phyloP scores from a whole-genome alignment of 1,140 invertebrate species.

The Anoplophora glabripennis region DNA sequence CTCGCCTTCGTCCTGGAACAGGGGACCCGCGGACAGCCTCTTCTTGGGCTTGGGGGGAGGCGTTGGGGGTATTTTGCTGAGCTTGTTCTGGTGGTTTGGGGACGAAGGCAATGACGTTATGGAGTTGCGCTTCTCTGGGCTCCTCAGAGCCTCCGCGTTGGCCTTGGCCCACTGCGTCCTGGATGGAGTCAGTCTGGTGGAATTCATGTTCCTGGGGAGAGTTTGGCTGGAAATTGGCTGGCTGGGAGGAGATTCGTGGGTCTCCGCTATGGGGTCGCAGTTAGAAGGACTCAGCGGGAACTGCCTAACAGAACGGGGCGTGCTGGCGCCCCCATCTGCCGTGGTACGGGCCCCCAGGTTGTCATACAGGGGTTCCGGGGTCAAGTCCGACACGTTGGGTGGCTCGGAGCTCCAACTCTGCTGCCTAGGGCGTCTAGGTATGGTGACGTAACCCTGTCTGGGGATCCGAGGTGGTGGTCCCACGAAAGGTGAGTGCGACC shows the following conservation, averaged over 20 bases:
- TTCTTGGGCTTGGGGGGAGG: conserved; percentile 80
- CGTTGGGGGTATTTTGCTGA: conserved; percentile 71
- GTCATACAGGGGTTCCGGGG: conserved; percentile 76
- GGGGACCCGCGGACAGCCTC: conserved; percentile 56
- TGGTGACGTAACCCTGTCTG: conserved; percentile 74
- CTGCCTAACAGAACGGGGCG: conserved; percentile 45
- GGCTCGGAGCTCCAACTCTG: conserved; percentile 70
- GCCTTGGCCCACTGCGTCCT: conserved; percentile 33
- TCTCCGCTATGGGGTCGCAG: conserved; percentile 65
- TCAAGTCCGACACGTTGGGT: conserved; percentile 37
- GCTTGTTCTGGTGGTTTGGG: conserved; percentile 11
- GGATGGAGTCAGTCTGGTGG: conserved; percentile 35
- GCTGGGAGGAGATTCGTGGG: conserved; percentile 53
- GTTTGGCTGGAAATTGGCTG: conserved; percentile 44
- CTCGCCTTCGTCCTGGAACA: conserved; percentile 82
- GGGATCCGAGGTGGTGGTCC: conserved; percentile 54
- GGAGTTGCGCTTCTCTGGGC: conserved; percentile 36
- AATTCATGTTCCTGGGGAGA: conserved; percentile 50
- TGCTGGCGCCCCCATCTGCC: conserved; percentile 69
- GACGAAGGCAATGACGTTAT: conserved; percentile 22
- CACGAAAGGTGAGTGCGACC: conserved; percentile 69
- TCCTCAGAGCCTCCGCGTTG: conserved; percentile 32
- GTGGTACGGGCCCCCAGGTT: conserved; percentile 78
- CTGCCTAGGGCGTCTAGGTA: conserved; percentile 76
- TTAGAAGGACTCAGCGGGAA: conserved; percentile 49